A percentile compares a stretch with the other conserved stretches of the same genome.
Evolutionary conservation across 1,140 invertebrate genomes (phyloP).

Genomic region (Hypsibius dujardini): DNA sequence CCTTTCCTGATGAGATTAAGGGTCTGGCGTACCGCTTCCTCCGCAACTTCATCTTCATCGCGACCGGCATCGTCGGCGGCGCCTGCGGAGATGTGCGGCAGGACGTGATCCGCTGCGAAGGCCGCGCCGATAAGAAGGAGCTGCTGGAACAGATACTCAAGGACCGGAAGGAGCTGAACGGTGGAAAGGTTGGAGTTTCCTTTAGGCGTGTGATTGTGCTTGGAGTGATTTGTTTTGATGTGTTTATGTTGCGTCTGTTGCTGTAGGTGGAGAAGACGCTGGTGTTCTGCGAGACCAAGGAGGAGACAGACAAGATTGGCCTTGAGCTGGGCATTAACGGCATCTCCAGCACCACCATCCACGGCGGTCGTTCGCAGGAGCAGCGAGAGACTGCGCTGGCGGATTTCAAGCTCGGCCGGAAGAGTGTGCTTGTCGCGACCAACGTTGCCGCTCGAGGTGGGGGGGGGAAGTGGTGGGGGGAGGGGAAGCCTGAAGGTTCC

Average conservation of each 20-base stretch:
- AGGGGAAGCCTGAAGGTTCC: slow-evolving; percentile 33
- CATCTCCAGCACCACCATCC: slow-evolving; percentile 65
- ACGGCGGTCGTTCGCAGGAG: slow-evolving; percentile 66
- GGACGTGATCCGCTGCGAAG: slow-evolving; percentile 51
- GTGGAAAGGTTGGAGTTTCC: slow-evolving; percentile 12
- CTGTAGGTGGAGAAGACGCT: slow-evolving; percentile 43
- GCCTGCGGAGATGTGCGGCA: slow-evolving; percentile 78
- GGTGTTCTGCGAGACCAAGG: slow-evolving; percentile 75
- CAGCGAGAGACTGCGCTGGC: slow-evolving; percentile 68
- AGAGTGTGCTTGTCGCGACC: slow-evolving; percentile 68
- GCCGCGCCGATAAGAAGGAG: slow-evolving; percentile 48
- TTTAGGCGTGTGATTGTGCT: slow-evolving; percentile 1
- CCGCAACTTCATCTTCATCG: slow-evolving; percentile 60
- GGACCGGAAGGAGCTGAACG: slow-evolving; percentile 36
- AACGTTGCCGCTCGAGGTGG: slow-evolving; percentile 74
- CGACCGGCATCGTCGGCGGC: slow-evolving; percentile 67
- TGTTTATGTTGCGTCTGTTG: slow-evolving; percentile 26
- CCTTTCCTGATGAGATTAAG: slow-evolving; percentile 67
- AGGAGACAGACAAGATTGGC: slow-evolving; percentile 70
- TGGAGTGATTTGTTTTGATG: slow-evolving; percentile 19
- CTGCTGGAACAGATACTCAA: slow-evolving; percentile 51
- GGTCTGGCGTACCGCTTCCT: slow-evolving; percentile 52
- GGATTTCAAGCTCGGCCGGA: slow-evolving; percentile 56
- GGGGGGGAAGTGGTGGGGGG: too few relatives aligned
- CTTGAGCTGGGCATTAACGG: slow-evolving; percentile 48